Conservation (phyloP, 2,888 invertebrate genomes). For the Hyposoter didymator region DNA sequence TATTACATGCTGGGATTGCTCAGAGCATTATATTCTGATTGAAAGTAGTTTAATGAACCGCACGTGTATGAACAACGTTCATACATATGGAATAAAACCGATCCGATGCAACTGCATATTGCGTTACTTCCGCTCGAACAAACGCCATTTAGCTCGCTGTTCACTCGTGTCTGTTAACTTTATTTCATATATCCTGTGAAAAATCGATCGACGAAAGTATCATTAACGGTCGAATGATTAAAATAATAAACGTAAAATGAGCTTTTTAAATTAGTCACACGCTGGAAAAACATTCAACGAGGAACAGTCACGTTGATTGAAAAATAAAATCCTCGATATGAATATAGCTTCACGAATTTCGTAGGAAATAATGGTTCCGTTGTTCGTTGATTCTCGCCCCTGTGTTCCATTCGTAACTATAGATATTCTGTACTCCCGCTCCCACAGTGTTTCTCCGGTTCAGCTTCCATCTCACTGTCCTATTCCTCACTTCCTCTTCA, state of each 20-base stretch:
- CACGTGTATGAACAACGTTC: not conserved
- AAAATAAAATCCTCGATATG: constrained; percentile 13
- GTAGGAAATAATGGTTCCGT: constrained; percentile 43
- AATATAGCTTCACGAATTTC: constrained; percentile 22
- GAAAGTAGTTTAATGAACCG: constrained; percentile 7
- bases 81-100: constrained; percentile 3
- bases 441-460: not conserved
- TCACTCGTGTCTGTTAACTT: constrained; percentile 15
- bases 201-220: constrained; percentile 16
- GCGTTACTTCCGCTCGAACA: constrained; percentile 6
- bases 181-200: constrained; percentile 20
- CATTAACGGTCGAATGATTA: constrained; percentile 14
- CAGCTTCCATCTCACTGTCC: not conserved
- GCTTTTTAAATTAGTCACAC: constrained; percentile 1
- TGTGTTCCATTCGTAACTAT: not conserved
- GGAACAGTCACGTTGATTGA: not conserved
- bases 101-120: constrained; percentile 19
- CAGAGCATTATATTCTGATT: not conserved
- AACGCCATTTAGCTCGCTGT: constrained; percentile 3
- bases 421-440: not conserved
- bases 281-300: not conserved
- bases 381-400: constrained; percentile 2
- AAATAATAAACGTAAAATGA: constrained; percentile 31
- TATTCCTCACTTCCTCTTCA: constrained; percentile 23
- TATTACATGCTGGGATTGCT: not conserved